Conservation (phyloP, 2,888 invertebrate species). For the Tenthredo distinguenda region DNA sequence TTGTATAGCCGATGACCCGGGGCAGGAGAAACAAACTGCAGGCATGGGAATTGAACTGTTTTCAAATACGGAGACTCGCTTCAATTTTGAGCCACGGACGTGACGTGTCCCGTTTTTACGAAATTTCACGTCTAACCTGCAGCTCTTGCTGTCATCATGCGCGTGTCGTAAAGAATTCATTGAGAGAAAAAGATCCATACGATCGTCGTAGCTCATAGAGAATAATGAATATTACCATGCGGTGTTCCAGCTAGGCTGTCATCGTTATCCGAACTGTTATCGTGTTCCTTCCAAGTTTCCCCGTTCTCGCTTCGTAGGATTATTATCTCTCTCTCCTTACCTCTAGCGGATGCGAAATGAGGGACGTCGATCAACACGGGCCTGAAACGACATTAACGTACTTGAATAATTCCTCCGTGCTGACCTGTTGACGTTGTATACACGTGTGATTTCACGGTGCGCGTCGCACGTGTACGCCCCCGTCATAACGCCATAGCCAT, state of each 20-base stretch:
- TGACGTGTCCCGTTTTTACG: no score
- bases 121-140: no score
- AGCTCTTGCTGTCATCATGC: no score
- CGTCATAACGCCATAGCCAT: no score
- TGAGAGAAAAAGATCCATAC: no score
- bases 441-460: neutral
- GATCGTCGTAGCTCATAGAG: neutral
- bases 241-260: constrained; percentile 84
- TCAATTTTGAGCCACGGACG: no score
- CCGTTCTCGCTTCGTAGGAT: constrained; percentile 98
- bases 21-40: neutral
- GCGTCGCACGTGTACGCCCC: no score
- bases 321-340: constrained; percentile 97
- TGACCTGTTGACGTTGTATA: neutral
- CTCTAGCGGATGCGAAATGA: constrained; percentile 96
- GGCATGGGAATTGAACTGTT: neutral
- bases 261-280: constrained; percentile 81
- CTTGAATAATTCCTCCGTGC: neutral
- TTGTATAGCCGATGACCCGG: neutral
- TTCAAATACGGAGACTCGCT: no score
- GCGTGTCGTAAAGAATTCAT: no score
- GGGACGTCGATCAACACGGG: constrained; percentile 97
- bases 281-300: constrained; percentile 98
- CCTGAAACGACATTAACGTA: constrained; percentile 78
- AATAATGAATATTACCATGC: constrained; percentile 82